Evolutionary conservation across 1,140 invertebrate genomes (phyloP).

Genomic region (Conus betulinus): DNA sequence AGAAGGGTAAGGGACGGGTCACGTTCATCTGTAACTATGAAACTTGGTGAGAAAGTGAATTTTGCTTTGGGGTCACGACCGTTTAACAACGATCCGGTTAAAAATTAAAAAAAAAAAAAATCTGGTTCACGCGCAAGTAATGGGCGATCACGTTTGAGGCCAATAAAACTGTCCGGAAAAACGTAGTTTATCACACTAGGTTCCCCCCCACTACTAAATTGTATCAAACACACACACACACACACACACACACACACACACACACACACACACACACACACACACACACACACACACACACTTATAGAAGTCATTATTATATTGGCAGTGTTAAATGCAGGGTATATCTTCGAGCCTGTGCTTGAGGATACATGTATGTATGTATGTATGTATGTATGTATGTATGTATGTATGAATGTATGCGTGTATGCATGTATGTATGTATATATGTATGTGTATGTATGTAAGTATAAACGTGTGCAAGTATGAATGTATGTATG

Average conservation of each 20-base stretch:
- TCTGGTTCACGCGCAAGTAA: no score
- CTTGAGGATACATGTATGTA: no score
- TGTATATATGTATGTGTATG: constrained; percentile 5
- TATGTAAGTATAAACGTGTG: neutral
- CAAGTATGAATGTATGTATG: neutral
- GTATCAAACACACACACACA: neutral
- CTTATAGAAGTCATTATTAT: no score
- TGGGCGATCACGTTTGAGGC: no score
- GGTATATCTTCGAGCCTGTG: no score
- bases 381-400: neutral
- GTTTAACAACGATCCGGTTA: no score
- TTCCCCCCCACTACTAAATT: neutral
- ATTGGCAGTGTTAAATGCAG: no score
- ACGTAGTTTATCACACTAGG: neutral
- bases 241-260: constrained; percentile 17
- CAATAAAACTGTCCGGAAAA: neutral
- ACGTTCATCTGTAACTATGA: no score
- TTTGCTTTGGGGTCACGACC: no score
- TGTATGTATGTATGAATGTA: neutral
- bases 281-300: constrained; percentile 9
- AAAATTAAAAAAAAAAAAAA: no score
- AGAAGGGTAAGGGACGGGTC: no score
- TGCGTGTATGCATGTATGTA: neutral
- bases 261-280: neutral
- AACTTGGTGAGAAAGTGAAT: no score